A percentile compares a stretch with the other conserved stretches of the same genome.
Evolutionary conservation across 1,140 invertebrate species (phyloP).

Genomic region (Drosophila paulistorum): DNA sequence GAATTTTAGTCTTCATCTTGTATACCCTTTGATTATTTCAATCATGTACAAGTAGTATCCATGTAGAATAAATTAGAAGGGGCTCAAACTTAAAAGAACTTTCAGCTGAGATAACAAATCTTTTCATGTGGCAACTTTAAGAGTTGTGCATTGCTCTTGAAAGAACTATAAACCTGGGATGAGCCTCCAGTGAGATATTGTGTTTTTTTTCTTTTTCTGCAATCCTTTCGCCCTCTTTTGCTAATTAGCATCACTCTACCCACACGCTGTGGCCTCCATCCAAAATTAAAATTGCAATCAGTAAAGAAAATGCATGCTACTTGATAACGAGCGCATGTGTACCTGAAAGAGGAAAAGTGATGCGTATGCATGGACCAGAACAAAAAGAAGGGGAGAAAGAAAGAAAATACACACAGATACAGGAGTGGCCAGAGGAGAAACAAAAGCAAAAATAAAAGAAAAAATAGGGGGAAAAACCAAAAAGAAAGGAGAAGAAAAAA

Average conservation of each 20-base stretch:
- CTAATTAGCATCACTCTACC: constrained; percentile 65
- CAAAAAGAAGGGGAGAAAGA: no score
- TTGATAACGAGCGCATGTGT: constrained; percentile 55
- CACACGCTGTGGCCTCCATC: background rate
- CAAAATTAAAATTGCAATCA: constrained; percentile 59
- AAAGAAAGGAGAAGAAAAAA: constrained; percentile 48
- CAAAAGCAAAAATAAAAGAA: constrained; percentile 19
- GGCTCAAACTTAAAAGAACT: no score
- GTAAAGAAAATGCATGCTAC: constrained; percentile 74
- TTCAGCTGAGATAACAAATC: background rate
- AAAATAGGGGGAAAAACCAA: constrained; percentile 29
- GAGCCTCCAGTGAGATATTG: no score
- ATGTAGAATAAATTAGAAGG: no score
- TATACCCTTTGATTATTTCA: no score
- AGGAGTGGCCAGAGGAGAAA: background rate
- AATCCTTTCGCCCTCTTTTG: constrained; percentile 43
- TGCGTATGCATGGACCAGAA: constrained; percentile 19
- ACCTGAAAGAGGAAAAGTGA: constrained; percentile 23
- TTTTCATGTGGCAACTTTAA: background rate
- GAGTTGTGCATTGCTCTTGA: background rate
- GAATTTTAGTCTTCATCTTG: no score
- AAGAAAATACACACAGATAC: no score
- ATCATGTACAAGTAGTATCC: no score
- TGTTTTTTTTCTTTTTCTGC: constrained; percentile 19
- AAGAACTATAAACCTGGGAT: background rate